Conservation (phyloP, 2,113 vertebrate genomes). For the Scalopus aquaticus region DNA sequence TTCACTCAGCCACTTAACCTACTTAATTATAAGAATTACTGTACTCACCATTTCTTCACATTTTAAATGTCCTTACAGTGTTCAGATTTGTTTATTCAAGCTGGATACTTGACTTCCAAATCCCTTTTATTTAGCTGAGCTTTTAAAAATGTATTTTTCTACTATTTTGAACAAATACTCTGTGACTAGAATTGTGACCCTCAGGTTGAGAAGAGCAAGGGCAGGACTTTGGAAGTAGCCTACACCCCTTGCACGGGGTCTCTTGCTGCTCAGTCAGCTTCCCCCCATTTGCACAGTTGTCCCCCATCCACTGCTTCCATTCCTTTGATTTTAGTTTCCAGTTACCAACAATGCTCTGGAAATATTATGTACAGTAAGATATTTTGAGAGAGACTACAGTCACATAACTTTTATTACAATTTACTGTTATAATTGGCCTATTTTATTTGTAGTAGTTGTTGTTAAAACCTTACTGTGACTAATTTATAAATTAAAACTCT, state of each 20-base stretch:
- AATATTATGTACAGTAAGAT: neutral
- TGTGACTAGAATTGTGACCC: neutral
- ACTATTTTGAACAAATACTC: neutral
- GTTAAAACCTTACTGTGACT: too few relatives aligned
- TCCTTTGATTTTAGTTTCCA: neutral
- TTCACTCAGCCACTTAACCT: constrained; percentile 46
- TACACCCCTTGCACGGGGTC: neutral
- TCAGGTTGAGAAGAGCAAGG: neutral
- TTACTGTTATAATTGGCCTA: too few relatives aligned
- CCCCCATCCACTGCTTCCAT: neutral
- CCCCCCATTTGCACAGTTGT: neutral
- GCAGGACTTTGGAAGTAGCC: neutral
- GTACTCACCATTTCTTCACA: constrained; percentile 51
- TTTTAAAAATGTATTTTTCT: neutral
- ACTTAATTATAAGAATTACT: constrained; percentile 51
- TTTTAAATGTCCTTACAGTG: constrained; percentile 5
- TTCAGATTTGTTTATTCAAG: constrained; percentile 47
- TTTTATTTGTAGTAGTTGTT: too few relatives aligned
- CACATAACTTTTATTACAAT: neutral
- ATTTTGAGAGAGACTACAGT: neutral
- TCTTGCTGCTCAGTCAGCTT: neutral
- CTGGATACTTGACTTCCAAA: constrained; percentile 18
- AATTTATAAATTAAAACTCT: too few relatives aligned
- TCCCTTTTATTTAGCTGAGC: constrained; percentile 31
- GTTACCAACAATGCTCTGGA: neutral